Conservation (phyloP, 2,113 vertebrate species). For the Heterochromis multidens region DNA sequence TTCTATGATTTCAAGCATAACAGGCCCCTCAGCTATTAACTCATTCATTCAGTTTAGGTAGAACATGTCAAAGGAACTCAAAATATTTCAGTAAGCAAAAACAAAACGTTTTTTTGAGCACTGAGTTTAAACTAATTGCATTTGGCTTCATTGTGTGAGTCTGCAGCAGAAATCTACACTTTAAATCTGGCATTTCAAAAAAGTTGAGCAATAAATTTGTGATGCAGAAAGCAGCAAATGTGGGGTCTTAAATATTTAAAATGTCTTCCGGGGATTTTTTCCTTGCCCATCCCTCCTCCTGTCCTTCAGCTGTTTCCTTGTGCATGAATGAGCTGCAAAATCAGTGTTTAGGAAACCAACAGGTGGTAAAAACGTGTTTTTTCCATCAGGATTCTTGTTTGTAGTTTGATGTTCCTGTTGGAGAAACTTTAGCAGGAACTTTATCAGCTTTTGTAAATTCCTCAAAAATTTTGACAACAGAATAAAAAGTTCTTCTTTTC, state of each 20-base stretch:
- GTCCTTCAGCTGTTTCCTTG: not conserved
- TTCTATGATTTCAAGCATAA: not conserved
- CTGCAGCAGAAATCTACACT: not conserved
- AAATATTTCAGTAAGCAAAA: too few relatives aligned
- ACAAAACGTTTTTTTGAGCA: too few relatives aligned
- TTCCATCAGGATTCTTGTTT: not conserved
- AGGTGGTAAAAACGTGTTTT: fast-evolving
- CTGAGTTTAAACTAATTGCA: too few relatives aligned
- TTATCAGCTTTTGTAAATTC: not conserved
- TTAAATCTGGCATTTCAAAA: not conserved
- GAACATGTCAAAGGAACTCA: not conserved
- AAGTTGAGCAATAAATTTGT: not conserved
- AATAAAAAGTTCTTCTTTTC: not conserved
- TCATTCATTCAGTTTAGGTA: too few relatives aligned
- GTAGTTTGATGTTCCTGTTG: not conserved
- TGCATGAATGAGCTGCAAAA: not conserved
- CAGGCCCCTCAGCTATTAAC: not conserved
- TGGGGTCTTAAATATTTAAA: too few relatives aligned
- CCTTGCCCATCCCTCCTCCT: too few relatives aligned
- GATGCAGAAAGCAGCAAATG: not conserved
- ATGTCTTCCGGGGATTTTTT: not conserved
- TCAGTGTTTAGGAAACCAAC: not conserved
- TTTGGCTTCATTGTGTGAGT: not conserved
- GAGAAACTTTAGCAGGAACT: not conserved
- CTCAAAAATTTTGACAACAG: not conserved